A percentile compares a stretch with the other conserved stretches of the same genome.
These are phyloP conservation scores for Drosophila tanythrix DNA, from an alignment of 2,888 invertebrate species.

Conservation along the genomic window DNA sequence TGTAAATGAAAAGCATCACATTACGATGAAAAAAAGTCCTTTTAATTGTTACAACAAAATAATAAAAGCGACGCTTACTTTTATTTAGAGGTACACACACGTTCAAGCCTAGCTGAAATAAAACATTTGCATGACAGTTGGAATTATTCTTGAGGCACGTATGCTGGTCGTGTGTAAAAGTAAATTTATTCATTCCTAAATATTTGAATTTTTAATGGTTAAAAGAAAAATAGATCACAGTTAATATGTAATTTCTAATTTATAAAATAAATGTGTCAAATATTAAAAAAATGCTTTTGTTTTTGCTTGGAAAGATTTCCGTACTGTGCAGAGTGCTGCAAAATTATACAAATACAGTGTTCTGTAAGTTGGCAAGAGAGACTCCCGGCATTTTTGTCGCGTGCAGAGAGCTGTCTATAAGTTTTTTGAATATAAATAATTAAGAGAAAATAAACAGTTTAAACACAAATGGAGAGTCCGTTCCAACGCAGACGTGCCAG, in stretches of 20 bases:
- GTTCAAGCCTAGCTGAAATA: conserved; percentile 17
- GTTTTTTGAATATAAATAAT: neutral
- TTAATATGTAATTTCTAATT: neutral
- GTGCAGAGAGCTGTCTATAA: conserved; percentile 26
- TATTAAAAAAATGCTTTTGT: neutral
- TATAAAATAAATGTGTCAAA: neutral
- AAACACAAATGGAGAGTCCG: conserved; percentile 58
- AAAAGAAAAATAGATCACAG: neutral
- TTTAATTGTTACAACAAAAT: conserved; percentile 62
- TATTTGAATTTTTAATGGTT: neutral
- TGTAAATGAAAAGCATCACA: conserved; percentile 36
- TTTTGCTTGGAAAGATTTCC: neutral
- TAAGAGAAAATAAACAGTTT: no score
- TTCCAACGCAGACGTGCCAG: conserved; percentile 53
- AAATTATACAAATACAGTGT: conserved; percentile 27
- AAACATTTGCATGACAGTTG: conserved; percentile 7
- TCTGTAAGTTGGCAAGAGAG: neutral
- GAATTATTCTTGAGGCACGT: neutral
- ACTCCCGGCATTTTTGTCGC: conserved; percentile 69
- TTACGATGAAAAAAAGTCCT: conserved; percentile 43
- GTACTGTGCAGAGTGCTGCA: conserved; percentile 27
- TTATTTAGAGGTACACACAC: conserved; percentile 31
- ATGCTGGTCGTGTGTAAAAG: neutral
- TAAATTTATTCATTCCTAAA: neutral
- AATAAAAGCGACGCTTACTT: conserved; percentile 66